phyloP scores from a whole-genome alignment of 35 echinoderm and acorn worm species.

The Holothuria glaberrima region DNA sequence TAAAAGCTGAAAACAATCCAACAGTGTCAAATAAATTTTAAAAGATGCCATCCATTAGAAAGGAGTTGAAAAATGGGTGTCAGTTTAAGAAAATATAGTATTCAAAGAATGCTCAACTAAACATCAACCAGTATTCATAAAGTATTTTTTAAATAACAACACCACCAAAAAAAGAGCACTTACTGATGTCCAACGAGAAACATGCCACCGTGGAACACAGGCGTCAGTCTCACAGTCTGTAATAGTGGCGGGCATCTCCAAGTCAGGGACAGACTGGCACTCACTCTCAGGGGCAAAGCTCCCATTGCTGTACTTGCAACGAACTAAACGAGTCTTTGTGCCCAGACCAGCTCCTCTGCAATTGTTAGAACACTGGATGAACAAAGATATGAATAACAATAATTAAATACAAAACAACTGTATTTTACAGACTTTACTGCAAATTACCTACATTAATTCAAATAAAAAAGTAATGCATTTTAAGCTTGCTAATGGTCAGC shows the following conservation, averaged over 20 bases:
- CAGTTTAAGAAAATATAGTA: too few species aligned
- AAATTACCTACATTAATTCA: too few species aligned
- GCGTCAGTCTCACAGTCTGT: background rate
- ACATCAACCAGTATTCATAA: background rate
- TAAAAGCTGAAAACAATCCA: too few species aligned
- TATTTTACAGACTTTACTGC: too few species aligned
- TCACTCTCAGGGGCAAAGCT: background rate
- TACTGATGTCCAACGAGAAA: background rate
- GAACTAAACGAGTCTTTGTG: background rate
- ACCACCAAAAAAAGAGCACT: background rate
- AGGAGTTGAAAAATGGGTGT: too few species aligned
- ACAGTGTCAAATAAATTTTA: too few species aligned
- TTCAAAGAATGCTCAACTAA: too few species aligned
- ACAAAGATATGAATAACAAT: too few species aligned
- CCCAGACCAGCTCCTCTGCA: constrained; percentile 6
- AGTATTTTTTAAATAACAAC: background rate
- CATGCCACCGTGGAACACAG: constrained; percentile 19
- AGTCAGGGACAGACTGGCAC: background rate
- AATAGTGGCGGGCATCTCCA: background rate
- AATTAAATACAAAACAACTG: too few species aligned
- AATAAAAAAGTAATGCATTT: too few species aligned
- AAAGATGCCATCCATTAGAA: too few species aligned
- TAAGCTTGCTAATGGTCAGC: too few species aligned
- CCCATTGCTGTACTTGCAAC: constrained; percentile 8
- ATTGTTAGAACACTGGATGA: background rate